These are phyloP conservation scores for Gorsachius goisagi DNA, from an alignment of 2,113 vertebrate genomes.

Conservation along the genomic window DNA sequence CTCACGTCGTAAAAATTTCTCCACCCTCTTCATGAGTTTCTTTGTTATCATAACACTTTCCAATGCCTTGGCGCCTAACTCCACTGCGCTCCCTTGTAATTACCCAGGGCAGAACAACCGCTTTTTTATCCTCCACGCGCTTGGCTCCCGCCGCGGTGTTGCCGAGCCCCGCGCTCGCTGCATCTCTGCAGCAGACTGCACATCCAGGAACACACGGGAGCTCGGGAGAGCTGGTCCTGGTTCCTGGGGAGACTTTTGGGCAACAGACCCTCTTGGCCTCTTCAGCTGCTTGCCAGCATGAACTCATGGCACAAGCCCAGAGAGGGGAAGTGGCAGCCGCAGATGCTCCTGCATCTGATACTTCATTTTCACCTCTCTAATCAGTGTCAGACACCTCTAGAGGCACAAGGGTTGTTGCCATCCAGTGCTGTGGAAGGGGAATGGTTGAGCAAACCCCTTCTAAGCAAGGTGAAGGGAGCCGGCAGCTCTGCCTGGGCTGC, in stretches of 20 bases:
- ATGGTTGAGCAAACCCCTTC: not conserved
- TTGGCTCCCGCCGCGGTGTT: not conserved
- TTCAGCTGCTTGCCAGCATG: not conserved
- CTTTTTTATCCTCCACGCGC: not conserved
- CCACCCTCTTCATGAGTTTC: slow-evolving; percentile 15
- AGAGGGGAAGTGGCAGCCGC: not conserved
- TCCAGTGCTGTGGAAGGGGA: not conserved
- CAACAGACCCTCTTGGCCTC: not conserved
- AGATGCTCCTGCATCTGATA: not conserved
- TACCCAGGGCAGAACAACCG: not conserved
- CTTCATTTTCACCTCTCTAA: not conserved
- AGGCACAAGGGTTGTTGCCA: not conserved
- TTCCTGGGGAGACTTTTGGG: not conserved
- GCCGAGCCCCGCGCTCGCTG: not conserved
- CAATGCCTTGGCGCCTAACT: not conserved
- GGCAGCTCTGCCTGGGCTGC: not conserved
- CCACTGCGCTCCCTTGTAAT: not conserved
- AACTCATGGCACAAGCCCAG: not conserved
- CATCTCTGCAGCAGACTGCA: not conserved
- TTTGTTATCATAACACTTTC: slow-evolving; percentile 9
- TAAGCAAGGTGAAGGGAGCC: not conserved
- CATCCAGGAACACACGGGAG: not conserved
- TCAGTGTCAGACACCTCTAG: not conserved
- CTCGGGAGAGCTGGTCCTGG: not conserved
- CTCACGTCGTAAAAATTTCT: not conserved